Evolutionary conservation across 2,888 invertebrate species (phyloP).

Genomic region (Conus canariensis): DNA sequence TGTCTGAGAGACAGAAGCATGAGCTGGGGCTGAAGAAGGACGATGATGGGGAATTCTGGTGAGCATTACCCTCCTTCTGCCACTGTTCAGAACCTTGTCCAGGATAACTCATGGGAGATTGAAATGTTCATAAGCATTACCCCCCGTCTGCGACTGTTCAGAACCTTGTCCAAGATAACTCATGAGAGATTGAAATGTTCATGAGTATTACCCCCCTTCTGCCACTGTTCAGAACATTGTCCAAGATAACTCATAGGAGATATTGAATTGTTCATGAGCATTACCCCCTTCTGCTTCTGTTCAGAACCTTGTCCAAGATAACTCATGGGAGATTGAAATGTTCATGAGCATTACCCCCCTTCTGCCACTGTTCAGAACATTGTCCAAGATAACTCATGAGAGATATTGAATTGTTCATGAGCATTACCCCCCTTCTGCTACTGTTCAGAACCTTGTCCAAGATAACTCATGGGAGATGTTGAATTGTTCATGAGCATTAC

Average conservation of each 20-base stretch:
- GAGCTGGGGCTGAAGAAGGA: slow-evolving; percentile 94
- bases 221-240: no score
- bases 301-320: no score
- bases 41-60: slow-evolving; percentile 98
- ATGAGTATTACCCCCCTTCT: slow-evolving; percentile 48
- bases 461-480: background rate
- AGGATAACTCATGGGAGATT: background rate
- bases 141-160: background rate
- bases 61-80: slow-evolving; percentile 47
- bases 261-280: slow-evolving; percentile 47
- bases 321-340: background rate
- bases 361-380: background rate
- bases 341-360: slow-evolving; percentile 89
- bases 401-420: slow-evolving; percentile 82
- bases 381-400: no score
- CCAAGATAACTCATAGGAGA: no score
- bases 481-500: slow-evolving; percentile 75
- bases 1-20: slow-evolving; percentile 91
- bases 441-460: no score
- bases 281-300: background rate
- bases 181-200: background rate
- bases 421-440: slow-evolving; percentile 84
- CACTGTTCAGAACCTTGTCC: no score
- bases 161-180: no score
- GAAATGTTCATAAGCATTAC: slow-evolving; percentile 49